phyloP scores from a whole-genome alignment of 2,888 invertebrate genomes.

The Zonitis immaculata region DNA sequence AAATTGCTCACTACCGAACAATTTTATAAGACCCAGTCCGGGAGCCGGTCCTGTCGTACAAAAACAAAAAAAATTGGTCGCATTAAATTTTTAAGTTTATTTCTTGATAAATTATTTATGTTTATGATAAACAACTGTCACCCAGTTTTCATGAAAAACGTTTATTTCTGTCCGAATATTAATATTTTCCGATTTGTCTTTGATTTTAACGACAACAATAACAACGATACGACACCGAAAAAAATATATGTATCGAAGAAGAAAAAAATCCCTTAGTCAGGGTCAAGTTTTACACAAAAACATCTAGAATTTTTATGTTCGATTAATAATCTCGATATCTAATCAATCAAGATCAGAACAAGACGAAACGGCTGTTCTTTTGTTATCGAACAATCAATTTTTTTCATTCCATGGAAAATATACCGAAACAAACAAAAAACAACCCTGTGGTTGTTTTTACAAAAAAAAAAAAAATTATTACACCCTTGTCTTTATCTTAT shows the following conservation, averaged over 20 bases:
- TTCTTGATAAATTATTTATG: slow-evolving; percentile 34
- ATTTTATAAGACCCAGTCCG: too few species aligned
- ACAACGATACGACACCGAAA: neutral
- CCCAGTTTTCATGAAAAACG: slow-evolving; percentile 32
- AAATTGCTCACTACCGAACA: neutral
- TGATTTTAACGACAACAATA: neutral
- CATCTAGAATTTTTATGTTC: neutral
- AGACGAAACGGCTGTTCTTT: neutral
- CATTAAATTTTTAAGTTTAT: slow-evolving; percentile 24
- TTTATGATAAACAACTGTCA: slow-evolving; percentile 32
- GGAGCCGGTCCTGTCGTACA: too few species aligned
- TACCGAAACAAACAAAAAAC: neutral
- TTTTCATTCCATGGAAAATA: too few species aligned
- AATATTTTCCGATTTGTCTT: slow-evolving; percentile 22
- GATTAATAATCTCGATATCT: neutral
- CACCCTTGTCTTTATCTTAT: neutral
- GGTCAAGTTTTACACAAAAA: neutral
- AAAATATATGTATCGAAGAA: too few species aligned
- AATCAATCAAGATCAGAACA: neutral
- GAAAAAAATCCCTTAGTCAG: neutral
- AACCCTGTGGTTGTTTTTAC: neutral
- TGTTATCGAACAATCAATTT: neutral
- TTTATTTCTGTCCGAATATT: slow-evolving; percentile 27
- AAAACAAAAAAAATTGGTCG: neutral
- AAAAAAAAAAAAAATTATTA: neutral